phyloP scores from a whole-genome alignment of 2,888 invertebrate species.

The Beris morrisii region DNA sequence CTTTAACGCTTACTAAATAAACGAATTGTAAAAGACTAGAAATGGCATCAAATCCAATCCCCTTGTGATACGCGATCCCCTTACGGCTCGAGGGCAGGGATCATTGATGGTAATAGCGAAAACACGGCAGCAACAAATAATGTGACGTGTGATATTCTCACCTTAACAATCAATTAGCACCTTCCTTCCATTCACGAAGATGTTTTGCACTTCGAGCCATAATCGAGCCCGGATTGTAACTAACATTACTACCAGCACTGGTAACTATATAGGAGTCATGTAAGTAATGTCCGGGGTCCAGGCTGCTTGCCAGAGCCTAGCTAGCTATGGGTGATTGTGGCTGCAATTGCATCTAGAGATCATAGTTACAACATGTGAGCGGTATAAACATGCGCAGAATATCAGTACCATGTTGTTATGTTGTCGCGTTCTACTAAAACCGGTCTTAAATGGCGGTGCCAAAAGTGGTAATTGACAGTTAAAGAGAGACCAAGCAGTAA shows the following conservation, averaged over 20 bases:
- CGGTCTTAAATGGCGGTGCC: conserved; percentile 37
- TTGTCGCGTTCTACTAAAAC: conserved; percentile 2
- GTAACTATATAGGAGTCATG: too few species aligned
- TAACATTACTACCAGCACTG: not conserved
- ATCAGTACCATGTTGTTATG: conserved; percentile 24
- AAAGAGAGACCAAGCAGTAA: conserved; percentile 21
- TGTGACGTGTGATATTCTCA: conserved; percentile 39
- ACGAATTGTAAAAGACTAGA: too few species aligned
- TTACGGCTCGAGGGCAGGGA: conserved; percentile 8
- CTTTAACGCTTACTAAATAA: too few species aligned
- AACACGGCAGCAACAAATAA: conserved; percentile 38
- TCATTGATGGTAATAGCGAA: conserved; percentile 28
- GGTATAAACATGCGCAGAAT: conserved; percentile 10
- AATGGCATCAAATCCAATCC: too few species aligned
- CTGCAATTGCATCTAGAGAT: conserved; percentile 18
- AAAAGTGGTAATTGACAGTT: conserved; percentile 39
- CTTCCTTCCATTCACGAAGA: conserved; percentile 28
- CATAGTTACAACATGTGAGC: conserved; percentile 22
- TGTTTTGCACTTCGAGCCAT: conserved; percentile 16
- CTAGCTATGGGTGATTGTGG: not conserved
- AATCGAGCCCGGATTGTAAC: conserved; percentile 23
- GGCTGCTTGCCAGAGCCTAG: too few species aligned
- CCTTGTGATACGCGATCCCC: too few species aligned
- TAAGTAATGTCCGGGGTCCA: too few species aligned
- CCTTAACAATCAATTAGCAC: conserved; percentile 41